Conservation (phyloP, 2,888 invertebrate genomes). For the Lycaena phlaeas region DNA sequence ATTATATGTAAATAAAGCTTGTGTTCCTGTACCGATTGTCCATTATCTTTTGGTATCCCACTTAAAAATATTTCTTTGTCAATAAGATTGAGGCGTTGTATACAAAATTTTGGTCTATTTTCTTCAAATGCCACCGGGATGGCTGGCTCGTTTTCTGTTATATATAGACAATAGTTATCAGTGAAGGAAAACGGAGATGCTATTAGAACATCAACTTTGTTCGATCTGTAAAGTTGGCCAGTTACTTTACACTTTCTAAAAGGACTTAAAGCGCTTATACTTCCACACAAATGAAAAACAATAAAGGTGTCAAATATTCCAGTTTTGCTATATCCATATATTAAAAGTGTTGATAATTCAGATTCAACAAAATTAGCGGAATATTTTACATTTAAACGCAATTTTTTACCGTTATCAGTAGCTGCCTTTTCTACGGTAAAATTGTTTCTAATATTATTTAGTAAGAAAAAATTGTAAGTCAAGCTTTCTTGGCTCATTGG, state of each 20-base stretch:
- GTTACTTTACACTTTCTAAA: constrained; percentile 51
- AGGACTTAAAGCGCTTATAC: constrained; percentile 40
- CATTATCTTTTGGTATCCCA: constrained; percentile 40
- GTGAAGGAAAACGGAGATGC: constrained; percentile 41
- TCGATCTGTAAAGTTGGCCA: constrained; percentile 50
- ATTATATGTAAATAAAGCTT: constrained; percentile 49
- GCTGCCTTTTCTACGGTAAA: constrained; percentile 51
- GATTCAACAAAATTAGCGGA: constrained; percentile 46
- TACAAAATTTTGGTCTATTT: constrained; percentile 33
- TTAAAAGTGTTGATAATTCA: constrained; percentile 42
- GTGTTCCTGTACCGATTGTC: constrained; percentile 37
- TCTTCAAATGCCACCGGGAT: constrained; percentile 40
- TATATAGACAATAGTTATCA: constrained; percentile 31
- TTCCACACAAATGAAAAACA: constrained; percentile 43
- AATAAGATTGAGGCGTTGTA: constrained; percentile 44
- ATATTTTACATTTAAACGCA: constrained; percentile 47
- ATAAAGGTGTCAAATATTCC: constrained; percentile 60
- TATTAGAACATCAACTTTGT: constrained; percentile 48
- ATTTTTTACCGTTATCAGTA: constrained; percentile 47
- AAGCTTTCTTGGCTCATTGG: constrained; percentile 54
- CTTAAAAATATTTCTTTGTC: constrained; percentile 43
- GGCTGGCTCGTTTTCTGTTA: constrained; percentile 49
- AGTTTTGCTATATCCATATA: constrained; percentile 61
- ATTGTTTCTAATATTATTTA: constrained; percentile 42
- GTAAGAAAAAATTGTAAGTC: constrained; percentile 38